Evolutionary conservation across 1,140 invertebrate genomes (phyloP).

Genomic region (Drosophila busckii): DNA sequence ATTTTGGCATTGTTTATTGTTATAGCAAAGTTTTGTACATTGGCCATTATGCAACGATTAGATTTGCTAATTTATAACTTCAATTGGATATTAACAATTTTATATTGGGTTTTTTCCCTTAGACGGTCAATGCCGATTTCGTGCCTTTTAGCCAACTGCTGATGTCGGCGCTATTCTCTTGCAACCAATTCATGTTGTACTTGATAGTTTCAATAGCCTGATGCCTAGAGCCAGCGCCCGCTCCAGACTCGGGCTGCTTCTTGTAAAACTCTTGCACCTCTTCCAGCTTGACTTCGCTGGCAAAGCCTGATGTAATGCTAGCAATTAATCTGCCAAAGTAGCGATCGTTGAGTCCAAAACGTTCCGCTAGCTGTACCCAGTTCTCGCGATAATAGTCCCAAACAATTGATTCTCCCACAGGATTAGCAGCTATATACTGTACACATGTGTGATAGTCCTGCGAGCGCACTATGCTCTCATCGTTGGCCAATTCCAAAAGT

Average conservation of each 20-base stretch:
- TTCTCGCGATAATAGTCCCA: constrained; percentile 90
- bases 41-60: constrained; percentile 28
- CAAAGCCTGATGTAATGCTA: constrained; percentile 85
- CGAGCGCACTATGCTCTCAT: constrained; percentile 87
- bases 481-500: constrained; percentile 84
- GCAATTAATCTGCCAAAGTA: constrained; percentile 87
- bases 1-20: constrained; percentile 49
- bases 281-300: constrained; percentile 83
- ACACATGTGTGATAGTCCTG: constrained; percentile 91
- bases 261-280: constrained; percentile 89
- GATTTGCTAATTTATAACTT: constrained; percentile 23
- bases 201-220: constrained; percentile 88
- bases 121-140: constrained; percentile 30
- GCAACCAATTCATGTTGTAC: constrained; percentile 91
- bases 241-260: constrained; percentile 91
- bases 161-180: constrained; percentile 80
- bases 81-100: constrained; percentile 30
- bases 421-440: constrained; percentile 84
- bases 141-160: constrained; percentile 80
- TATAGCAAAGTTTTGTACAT: constrained; percentile 33
- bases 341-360: constrained; percentile 90
- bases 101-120: constrained; percentile 54
- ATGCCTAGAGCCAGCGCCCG: constrained; percentile 84
- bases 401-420: constrained; percentile 85
- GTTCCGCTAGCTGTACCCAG: constrained; percentile 85